A percentile compares a stretch with the other conserved stretches of the same genome.
phyloP scores from a whole-genome alignment of 2,888 invertebrate genomes.

The Scaeva pyrastri region DNA sequence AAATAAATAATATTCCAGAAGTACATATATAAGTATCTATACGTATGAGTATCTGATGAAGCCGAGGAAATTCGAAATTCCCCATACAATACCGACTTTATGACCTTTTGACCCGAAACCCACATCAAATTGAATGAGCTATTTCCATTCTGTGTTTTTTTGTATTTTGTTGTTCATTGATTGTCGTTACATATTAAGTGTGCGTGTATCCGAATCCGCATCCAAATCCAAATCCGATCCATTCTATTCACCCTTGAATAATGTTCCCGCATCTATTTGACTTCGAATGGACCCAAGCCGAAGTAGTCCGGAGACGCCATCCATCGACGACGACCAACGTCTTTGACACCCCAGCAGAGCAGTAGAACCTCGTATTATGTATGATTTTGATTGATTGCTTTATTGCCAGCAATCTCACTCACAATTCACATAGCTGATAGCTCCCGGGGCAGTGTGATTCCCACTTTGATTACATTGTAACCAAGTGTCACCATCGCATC shows the following conservation, averaged over 20 bases:
- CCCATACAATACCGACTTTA: conserved; percentile 27
- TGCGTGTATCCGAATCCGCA: conserved; percentile 31
- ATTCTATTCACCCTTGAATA: conserved; percentile 48
- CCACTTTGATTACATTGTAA: conserved; percentile 42
- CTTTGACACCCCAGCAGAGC: conserved; percentile 4
- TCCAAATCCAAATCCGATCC: conserved; percentile 3
- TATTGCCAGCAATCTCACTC: conserved; percentile 60
- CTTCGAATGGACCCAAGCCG: conserved; percentile 14
- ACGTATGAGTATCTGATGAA: neutral
- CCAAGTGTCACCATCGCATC: conserved; percentile 30
- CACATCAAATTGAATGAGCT: conserved; percentile 56
- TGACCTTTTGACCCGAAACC: conserved; percentile 72
- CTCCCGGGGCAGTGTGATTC: conserved; percentile 28
- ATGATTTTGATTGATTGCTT: conserved; percentile 66
- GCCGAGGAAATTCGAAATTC: neutral
- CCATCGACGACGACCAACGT: neutral
- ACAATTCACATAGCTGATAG: conserved; percentile 12
- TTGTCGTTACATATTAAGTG: conserved; percentile 36
- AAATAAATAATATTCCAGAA: conserved; percentile 1
- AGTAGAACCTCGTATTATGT: conserved; percentile 16
- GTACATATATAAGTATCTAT: neutral
- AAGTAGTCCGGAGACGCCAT: neutral
- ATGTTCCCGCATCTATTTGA: conserved; percentile 69
- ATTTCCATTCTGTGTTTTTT: conserved; percentile 33
- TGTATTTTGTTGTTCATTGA: conserved; percentile 18